Percentiles rank a stretch among this genome's conserved stretches.
Conservation (phyloP, 2,797 vertebrate genomes). For the Sorex maritimensis region DNA sequence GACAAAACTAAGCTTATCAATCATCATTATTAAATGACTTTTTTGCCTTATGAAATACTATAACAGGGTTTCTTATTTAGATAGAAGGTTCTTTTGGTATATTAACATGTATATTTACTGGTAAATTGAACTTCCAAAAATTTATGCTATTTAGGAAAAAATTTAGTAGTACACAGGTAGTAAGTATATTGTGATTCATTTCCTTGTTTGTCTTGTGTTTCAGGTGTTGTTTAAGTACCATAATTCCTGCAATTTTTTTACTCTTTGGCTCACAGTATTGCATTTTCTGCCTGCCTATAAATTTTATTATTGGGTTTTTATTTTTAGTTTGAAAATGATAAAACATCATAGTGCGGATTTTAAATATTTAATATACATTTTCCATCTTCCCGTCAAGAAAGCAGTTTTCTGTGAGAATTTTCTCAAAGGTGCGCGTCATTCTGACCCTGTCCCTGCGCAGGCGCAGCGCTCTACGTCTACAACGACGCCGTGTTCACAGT, state of each 20-base stretch:
- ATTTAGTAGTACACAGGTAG: background rate
- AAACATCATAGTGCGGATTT: background rate
- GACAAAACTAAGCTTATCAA: background rate
- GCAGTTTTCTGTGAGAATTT: background rate
- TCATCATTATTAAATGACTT: conserved; percentile 13
- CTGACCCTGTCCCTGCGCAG: conserved; percentile 86
- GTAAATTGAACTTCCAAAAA: background rate
- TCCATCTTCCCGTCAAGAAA: background rate
- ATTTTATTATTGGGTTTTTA: conserved; percentile 42
- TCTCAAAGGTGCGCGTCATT: background rate
- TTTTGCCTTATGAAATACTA: conserved; percentile 48
- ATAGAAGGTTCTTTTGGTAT: conserved; percentile 18
- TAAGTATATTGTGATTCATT: background rate
- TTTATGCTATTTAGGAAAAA: background rate
- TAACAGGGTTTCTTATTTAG: background rate
- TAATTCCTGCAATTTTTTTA: background rate
- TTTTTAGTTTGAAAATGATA: background rate
- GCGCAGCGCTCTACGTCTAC: conserved; percentile 96
- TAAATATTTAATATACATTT: background rate
- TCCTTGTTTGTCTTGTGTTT: background rate
- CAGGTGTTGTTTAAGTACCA: background rate
- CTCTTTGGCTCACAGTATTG: conserved; percentile 40
- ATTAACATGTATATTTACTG: conserved; percentile 24
- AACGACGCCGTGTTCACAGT: conserved; percentile 97
- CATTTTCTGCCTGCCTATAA: background rate